A percentile compares a stretch with the other conserved stretches of the same genome.
Evolutionary conservation across 2,888 invertebrate genomes (phyloP).

Genomic region (Patella pellucida): DNA sequence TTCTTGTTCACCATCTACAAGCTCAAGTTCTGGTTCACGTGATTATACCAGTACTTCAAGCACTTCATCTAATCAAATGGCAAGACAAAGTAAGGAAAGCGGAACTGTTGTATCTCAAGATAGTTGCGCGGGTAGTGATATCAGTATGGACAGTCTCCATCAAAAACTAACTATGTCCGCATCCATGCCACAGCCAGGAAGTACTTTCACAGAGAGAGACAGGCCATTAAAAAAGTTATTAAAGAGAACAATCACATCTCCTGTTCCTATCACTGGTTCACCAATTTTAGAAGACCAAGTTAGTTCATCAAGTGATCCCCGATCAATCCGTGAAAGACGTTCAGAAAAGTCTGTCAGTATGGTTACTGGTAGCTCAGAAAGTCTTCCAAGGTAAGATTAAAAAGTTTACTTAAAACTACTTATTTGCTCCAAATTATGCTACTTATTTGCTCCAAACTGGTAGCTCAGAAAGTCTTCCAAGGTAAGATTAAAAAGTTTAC

Average conservation of each 20-base stretch:
- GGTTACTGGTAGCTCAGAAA: constrained; percentile 68
- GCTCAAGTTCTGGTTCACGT: neutral
- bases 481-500: no score
- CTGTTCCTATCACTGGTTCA: constrained; percentile 41
- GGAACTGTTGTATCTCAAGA: neutral
- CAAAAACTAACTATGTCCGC: neutral
- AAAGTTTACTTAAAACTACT: no score
- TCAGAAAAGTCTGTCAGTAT: constrained; percentile 52
- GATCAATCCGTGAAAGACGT: constrained; percentile 21
- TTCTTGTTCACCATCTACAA: constrained; percentile 10
- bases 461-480: no score
- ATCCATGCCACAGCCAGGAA: constrained; percentile 22
- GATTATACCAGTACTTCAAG: neutral
- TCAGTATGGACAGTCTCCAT: neutral
- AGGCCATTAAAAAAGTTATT: constrained; percentile 53
- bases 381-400: constrained; percentile 60
- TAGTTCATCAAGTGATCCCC: constrained; percentile 17
- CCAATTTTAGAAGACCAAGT: constrained; percentile 47
- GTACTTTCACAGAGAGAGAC: constrained; percentile 28
- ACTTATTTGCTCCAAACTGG: no score
- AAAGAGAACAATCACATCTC: constrained; percentile 52
- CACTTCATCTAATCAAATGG: neutral
- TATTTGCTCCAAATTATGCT: no score
- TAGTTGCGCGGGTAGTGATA: neutral
- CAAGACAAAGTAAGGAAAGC: neutral